Evolutionary conservation across 2,797 vertebrate species (phyloP).

Genomic region (Sibirionetta formosa): DNA sequence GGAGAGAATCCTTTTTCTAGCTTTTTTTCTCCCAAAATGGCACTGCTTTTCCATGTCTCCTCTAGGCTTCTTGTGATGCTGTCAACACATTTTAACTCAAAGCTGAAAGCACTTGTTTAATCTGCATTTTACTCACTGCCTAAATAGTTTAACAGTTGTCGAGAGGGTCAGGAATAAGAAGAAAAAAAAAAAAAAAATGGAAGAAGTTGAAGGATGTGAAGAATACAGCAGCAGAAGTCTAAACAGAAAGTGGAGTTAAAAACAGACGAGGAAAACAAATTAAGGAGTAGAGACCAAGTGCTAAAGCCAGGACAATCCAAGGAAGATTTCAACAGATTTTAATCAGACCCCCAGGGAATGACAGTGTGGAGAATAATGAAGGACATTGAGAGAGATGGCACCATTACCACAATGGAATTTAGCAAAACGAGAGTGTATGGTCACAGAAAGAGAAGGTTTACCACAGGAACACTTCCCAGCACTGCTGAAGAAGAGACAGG

Average conservation of each 20-base stretch:
- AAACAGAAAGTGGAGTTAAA: slow-evolving; percentile 32
- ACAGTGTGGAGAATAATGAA: neutral
- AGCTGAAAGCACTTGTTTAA: slow-evolving; percentile 36
- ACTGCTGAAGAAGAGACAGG: neutral
- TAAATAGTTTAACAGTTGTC: slow-evolving; percentile 53
- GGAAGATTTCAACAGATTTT: slow-evolving; percentile 17
- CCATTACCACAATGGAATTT: neutral
- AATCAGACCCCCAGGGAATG: neutral
- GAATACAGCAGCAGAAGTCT: neutral
- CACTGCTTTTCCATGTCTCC: neutral
- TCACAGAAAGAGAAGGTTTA: neutral
- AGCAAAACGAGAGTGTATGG: neutral
- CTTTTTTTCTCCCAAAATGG: slow-evolving; percentile 20
- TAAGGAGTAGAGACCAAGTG: neutral
- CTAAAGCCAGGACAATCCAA: neutral
- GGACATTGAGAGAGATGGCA: neutral
- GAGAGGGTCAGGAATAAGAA: slow-evolving; percentile 52
- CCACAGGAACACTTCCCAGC: neutral
- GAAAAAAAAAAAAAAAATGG: neutral
- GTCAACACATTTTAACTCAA: slow-evolving; percentile 63
- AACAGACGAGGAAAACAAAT: neutral
- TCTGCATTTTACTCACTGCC: slow-evolving; percentile 43
- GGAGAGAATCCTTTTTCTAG: neutral
- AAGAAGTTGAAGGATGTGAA: neutral
- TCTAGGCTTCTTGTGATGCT: slow-evolving; percentile 43